A percentile compares a stretch with the other conserved stretches of the same genome.
Evolutionary conservation across 2,888 invertebrate species (phyloP).

Genomic region (Oscheius myriophilus): DNA sequence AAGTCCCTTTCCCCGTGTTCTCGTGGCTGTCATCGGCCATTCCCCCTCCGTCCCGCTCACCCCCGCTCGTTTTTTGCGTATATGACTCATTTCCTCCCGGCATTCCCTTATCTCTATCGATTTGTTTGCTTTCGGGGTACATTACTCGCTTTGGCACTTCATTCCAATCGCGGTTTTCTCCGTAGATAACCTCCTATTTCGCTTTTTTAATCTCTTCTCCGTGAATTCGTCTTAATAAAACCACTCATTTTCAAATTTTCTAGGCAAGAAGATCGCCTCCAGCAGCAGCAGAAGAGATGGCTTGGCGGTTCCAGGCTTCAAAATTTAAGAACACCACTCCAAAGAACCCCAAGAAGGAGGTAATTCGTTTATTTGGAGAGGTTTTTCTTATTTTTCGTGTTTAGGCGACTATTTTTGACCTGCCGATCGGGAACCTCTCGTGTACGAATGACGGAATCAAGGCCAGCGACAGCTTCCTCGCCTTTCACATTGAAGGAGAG

Average conservation of each 20-base stretch:
- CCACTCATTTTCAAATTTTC: too few relatives aligned
- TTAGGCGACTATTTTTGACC: constrained; percentile 82
- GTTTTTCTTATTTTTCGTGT: constrained; percentile 21
- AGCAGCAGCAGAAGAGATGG: constrained; percentile 59
- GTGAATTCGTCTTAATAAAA: not conserved
- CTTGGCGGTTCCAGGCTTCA: constrained; percentile 87
- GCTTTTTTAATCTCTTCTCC: not conserved
- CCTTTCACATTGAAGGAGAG: constrained; percentile 92
- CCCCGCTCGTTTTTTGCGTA: not conserved
- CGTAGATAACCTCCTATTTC: not conserved
- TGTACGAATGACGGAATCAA: constrained; percentile 94
- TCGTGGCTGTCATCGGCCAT: too few relatives aligned
- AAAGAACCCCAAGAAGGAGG: constrained; percentile 90
- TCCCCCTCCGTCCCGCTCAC: too few relatives aligned
- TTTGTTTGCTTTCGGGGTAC: constrained; percentile 20
- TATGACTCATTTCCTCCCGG: not conserved
- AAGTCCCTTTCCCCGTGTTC: too few relatives aligned
- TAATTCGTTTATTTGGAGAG: constrained; percentile 52
- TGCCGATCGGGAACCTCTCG: constrained; percentile 90
- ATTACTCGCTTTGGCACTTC: not conserved
- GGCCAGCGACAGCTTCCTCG: constrained; percentile 90
- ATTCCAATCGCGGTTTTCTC: constrained; percentile 1
- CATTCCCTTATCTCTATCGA: constrained; percentile 5
- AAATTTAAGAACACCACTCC: constrained; percentile 98
- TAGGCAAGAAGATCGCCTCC: constrained; percentile 22